phyloP scores from a whole-genome alignment of 2,797 vertebrate species.

The Aldrovandia affinis region DNA sequence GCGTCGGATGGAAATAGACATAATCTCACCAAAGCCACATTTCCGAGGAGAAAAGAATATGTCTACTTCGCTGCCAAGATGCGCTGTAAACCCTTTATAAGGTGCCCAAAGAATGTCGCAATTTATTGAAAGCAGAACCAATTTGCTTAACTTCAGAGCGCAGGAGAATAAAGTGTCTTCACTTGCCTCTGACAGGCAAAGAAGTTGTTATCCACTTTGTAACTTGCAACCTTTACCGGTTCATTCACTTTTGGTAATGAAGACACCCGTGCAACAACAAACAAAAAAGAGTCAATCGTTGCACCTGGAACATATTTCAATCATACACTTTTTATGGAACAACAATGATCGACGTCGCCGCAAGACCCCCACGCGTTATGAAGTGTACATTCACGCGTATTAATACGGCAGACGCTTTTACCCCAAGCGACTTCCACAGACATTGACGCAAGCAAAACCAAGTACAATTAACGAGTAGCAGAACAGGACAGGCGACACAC shows the following conservation, averaged over 20 bases:
- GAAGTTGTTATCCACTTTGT: slow-evolving; percentile 71
- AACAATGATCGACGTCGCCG: slow-evolving; percentile 1
- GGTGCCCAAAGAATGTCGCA: slow-evolving; percentile 60
- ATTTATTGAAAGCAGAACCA: slow-evolving; percentile 74
- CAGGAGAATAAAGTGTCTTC: slow-evolving; percentile 64
- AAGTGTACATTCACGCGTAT: background rate
- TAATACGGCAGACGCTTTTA: background rate
- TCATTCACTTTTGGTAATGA: slow-evolving; percentile 54
- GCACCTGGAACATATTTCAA: slow-evolving; percentile 62
- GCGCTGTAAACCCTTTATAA: slow-evolving; percentile 71
- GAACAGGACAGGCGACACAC: background rate
- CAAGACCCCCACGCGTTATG: too few species aligned
- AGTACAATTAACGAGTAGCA: background rate
- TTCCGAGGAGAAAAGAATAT: slow-evolving; percentile 69
- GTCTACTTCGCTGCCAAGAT: slow-evolving; percentile 68
- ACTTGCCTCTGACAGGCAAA: slow-evolving; percentile 58
- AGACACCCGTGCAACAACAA: slow-evolving; percentile 59
- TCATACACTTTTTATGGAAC: slow-evolving; percentile 50
- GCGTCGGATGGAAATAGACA: slow-evolving; percentile 73
- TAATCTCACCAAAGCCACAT: slow-evolving; percentile 79
- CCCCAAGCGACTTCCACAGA: background rate
- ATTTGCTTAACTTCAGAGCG: slow-evolving; percentile 77
- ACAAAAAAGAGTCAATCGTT: slow-evolving; percentile 62
- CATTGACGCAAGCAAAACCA: background rate
- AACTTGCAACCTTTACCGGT: slow-evolving; percentile 59